These are phyloP conservation scores for Liasis olivaceus DNA, from an alignment of 2,797 vertebrate genomes.

Conservation along the genomic window DNA sequence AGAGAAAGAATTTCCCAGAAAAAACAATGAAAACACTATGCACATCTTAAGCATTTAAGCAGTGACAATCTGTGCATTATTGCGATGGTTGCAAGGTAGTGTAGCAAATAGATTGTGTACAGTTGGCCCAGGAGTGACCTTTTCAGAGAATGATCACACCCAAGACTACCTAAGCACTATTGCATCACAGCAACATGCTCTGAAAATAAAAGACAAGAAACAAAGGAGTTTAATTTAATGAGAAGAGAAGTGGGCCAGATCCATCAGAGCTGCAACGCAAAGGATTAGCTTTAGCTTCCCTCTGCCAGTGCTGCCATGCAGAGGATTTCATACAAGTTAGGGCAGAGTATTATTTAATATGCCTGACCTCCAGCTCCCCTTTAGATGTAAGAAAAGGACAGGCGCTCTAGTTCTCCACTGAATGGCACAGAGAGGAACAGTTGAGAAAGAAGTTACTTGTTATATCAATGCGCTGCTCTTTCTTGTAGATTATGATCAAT, in stretches of 20 bases:
- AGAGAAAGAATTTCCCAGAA: conserved; percentile 31
- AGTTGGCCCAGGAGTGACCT: conserved; percentile 66
- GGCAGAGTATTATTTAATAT: conserved; percentile 7
- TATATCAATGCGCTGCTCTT: neutral
- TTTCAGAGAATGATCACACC: conserved; percentile 55
- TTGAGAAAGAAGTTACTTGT: neutral
- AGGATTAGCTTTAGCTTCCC: conserved; percentile 27
- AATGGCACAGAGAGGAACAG: neutral
- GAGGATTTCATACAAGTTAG: conserved; percentile 14
- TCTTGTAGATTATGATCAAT: neutral
- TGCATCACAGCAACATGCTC: conserved; percentile 48
- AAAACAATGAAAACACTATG: conserved; percentile 37
- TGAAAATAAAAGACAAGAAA: conserved; percentile 43
- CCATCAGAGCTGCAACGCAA: conserved; percentile 35
- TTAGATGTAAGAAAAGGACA: neutral
- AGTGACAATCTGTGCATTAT: conserved; percentile 54
- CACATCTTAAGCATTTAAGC: conserved; percentile 56
- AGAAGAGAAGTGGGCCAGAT: conserved; percentile 28
- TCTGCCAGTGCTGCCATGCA: neutral
- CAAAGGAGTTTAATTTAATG: conserved; percentile 37
- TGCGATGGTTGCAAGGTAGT: conserved; percentile 48
- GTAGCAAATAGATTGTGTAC: conserved; percentile 49
- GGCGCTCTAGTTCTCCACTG: conserved; percentile 10
- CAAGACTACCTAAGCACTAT: conserved; percentile 60
- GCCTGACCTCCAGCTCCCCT: conserved; percentile 25